Conservation (phyloP, 2,888 invertebrate species). For the Lypha dubia region DNA sequence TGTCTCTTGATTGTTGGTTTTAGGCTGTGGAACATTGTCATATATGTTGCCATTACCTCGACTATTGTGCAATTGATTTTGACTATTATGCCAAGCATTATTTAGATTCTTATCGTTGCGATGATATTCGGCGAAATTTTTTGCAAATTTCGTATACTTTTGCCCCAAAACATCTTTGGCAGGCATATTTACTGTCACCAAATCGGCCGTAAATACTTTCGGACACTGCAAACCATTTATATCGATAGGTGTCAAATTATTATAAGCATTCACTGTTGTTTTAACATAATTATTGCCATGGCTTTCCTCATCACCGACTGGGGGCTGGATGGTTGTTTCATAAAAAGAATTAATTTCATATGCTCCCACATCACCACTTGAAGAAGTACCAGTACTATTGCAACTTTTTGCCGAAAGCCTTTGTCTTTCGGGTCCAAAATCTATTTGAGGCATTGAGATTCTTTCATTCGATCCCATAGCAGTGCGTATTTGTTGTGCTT, state of each 20-base stretch:
- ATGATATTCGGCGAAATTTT: conserved; percentile 85
- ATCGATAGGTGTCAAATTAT: conserved; percentile 85
- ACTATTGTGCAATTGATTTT: conserved; percentile 64
- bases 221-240: conserved; percentile 84
- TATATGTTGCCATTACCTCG: conserved; percentile 58
- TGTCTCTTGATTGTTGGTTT: conserved; percentile 49
- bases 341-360: conserved; percentile 79
- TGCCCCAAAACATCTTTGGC: conserved; percentile 91
- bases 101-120: conserved; percentile 81
- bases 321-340: conserved; percentile 79
- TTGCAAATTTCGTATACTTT: conserved; percentile 85
- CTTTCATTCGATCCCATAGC: conserved; percentile 88
- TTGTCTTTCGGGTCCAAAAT: conserved; percentile 84
- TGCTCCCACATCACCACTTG: conserved; percentile 48
- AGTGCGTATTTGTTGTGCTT: conserved; percentile 93
- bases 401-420: conserved; percentile 73
- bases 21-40: conserved; percentile 67
- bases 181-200: conserved; percentile 91
- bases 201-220: conserved; percentile 92
- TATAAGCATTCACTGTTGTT: conserved; percentile 30
- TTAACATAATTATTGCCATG: conserved; percentile 44
- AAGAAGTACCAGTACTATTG: conserved; percentile 50
- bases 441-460: conserved; percentile 91
- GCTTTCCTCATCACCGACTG: conserved; percentile 2
- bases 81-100: conserved; percentile 76